Base-by-base conservation (phyloP, 2,888 invertebrate species). In the Plebejus anna region DNA sequence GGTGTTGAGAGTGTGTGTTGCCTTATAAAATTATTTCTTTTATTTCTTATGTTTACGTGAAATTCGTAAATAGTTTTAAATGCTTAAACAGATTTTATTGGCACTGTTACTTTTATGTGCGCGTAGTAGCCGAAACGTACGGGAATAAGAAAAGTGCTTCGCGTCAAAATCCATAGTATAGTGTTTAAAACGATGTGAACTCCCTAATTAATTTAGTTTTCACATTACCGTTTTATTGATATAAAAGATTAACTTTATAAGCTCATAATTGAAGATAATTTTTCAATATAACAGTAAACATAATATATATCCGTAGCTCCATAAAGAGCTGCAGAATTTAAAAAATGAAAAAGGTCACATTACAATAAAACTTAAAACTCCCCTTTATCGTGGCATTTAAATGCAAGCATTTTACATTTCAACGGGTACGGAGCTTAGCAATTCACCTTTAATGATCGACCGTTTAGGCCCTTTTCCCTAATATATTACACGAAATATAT, bases 401-500 rank as follows among this genome's bases (percentile, higher is more conserved):
- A 86, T 55, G 75, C 76, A 55, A 75, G 83, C 85, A 84, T 87
- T 89, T 88, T 86, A 88, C 89, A 88, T 89, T 89, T 86, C 86
- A 87, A 85, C 88, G 84, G 84, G 85, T 88, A 89, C 89, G 89
- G 90, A 89, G 86, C 89, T 87, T 85, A 86, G 88, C 87, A 90
- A 90, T 91, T 91, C 87, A 90, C 89, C 86, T 89, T 89, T 89
- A 90, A 91, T 89, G 89, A 90, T 89, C 84, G 85, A 85, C 85
- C 88, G 87, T 87, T 88, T 87, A 87, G 89, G 87, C 89, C 88
- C 89, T 90, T 90, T 88, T 83, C 85, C 88, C 87, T 87, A 87
- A 90, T 90, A 89, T 89, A 89, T 90, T 90, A 87, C 86, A 87
- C 85, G 86, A 84, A 87, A 88, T 87, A 86, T 87, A 75, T 78